Percentiles rank a stretch among this genome's conserved stretches.
These are phyloP conservation scores for Leptoclinus maculatus DNA, from an alignment of 2,797 vertebrate species.

Conservation along the genomic window DNA sequence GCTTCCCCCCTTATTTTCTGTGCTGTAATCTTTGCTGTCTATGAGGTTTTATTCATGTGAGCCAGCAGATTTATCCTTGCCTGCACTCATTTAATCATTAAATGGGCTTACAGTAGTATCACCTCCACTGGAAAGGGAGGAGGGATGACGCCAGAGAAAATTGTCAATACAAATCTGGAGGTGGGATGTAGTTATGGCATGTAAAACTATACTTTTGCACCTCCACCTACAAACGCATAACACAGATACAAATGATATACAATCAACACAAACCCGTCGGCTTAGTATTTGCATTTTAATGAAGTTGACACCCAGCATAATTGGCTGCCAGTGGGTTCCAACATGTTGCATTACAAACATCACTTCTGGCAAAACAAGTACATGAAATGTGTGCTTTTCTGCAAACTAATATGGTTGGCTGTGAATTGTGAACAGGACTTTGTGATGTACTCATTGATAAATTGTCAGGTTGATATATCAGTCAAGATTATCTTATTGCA, in stretches of 20 bases:
- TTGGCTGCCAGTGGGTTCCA: not conserved
- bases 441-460: not conserved
- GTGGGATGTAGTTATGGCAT: not conserved
- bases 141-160: not conserved
- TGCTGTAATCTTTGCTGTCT: slow-evolving; percentile 19
- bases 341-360: not conserved
- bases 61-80: slow-evolving; percentile 7
- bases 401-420: not conserved
- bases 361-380: not conserved
- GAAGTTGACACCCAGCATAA: not conserved
- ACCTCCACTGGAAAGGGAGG: not conserved
- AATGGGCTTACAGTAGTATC: not conserved
- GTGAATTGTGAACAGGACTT: not conserved
- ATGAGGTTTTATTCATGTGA: slow-evolving; percentile 10
- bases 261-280: not conserved
- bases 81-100: slow-evolving; percentile 21
- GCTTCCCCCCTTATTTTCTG: slow-evolving; percentile 23
- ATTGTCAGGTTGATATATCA: not conserved
- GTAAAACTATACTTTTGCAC: not conserved
- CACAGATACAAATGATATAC: not conserved
- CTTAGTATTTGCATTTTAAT: not conserved
- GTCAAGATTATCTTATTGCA: not conserved
- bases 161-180: slow-evolving; percentile 10
- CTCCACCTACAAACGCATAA: not conserved
- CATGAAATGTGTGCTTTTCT: not conserved